Evolutionary conservation across 2,888 invertebrate species (phyloP), one percentile per base, ranked within the genome.

Genomic region (Coenonympha glycerion): DNA sequence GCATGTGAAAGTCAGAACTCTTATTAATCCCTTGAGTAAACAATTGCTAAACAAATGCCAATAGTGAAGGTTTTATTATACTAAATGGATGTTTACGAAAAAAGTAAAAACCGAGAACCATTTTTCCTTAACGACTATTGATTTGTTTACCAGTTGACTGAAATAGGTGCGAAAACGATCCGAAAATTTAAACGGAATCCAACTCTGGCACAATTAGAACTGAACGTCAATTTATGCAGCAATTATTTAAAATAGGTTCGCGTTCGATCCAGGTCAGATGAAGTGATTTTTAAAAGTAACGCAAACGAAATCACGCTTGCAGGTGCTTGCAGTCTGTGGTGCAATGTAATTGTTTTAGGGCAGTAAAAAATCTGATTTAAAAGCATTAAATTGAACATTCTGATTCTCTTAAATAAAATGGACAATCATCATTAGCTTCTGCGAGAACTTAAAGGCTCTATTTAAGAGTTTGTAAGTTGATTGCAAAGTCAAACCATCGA

Each of bases 281-380:
- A 80, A 85, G 81, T 83, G 82, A 80, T 83, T 83, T 79, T 83
- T 76, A 73, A 79, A 82, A 83, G 78, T 81, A 84, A 83, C 78
- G 78, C 78, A 78, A 79, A 76, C 81, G 76, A 77, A 72, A 75
- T 73, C 72, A 76, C 66, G 71, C 73, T 69, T 71, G 68, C 73
- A 76, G 69, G 61, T 66, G n/a, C 66, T 70, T 68, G 74, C 71
- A 15, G 13, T 1, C 1, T 28, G 31, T 6, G 6, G 15, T 31
- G 13, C 13, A 31, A 31, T 31, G 15, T n/a, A 4, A n/a, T 9
- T 28, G n/a, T 28, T 28, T 28, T 11, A 2, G 5, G 11, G 4
- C 28, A 3, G 11, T 28, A 3, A n/a, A 28, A 3, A 11, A 28
- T 28, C 28, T 9, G n/a, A 28, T 3, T 2, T 26, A 2, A n/a